Evolutionary conservation across 2,113 vertebrate species (phyloP).

Genomic region (Platycercus adscitus): DNA sequence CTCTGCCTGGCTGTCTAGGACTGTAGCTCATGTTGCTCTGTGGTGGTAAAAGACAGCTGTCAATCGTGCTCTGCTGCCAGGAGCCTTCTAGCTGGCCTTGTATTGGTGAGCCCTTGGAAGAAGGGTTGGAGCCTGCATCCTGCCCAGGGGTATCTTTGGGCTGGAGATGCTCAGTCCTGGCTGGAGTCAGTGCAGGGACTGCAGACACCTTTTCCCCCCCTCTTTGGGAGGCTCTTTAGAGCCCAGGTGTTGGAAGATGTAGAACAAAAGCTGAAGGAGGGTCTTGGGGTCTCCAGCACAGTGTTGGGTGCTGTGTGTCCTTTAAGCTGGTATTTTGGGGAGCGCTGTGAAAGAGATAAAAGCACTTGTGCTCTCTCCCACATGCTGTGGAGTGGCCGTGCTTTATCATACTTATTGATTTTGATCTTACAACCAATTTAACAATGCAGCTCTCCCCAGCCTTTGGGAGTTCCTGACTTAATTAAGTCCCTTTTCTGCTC

Average conservation of each 20-base stretch:
- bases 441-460: not conserved
- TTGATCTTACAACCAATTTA: constrained; percentile 22
- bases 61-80: accelerated
- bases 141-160: not conserved
- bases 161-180: not conserved
- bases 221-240: not conserved
- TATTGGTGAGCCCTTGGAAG: accelerated
- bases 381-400: not conserved
- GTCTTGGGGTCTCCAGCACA: accelerated
- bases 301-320: accelerated
- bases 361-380: not conserved
- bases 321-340: accelerated
- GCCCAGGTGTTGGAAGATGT: accelerated
- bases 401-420: constrained; percentile 2
- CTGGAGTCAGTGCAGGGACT: not conserved
- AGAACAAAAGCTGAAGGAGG: not conserved
- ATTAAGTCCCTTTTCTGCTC: not conserved
- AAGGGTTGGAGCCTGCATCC: not conserved
- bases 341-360: not conserved
- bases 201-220: accelerated
- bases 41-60: not conserved
- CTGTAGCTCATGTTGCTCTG: accelerated
- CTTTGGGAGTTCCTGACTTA: constrained; percentile 4
- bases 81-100: not conserved
- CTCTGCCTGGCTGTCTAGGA: accelerated